These are phyloP conservation scores for Mandrillus leucophaeus DNA, from an alignment of 2,113 vertebrate genomes.

Conservation along the genomic window DNA sequence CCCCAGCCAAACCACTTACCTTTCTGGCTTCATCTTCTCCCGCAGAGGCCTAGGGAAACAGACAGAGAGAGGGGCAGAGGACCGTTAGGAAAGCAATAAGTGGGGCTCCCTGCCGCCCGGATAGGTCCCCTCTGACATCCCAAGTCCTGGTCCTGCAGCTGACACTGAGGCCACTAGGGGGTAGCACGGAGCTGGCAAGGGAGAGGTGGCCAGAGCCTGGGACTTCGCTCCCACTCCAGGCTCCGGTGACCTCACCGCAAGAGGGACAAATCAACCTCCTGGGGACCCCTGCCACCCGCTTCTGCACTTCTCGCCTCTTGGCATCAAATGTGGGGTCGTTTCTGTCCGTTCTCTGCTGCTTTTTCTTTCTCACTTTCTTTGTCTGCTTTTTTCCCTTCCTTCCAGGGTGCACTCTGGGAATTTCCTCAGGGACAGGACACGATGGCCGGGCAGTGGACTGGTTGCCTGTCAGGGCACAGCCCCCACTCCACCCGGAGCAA, in stretches of 20 bases:
- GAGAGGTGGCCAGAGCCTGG: neutral
- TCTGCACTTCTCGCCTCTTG: neutral
- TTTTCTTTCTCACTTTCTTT: neutral
- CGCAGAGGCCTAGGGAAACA: conserved; percentile 77
- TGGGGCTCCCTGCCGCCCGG: neutral
- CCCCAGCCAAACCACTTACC: conserved; percentile 77
- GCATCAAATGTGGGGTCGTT: neutral
- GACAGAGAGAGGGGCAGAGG: conserved; percentile 14
- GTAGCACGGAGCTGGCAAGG: conserved; percentile 40
- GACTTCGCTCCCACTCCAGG: neutral
- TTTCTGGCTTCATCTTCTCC: conserved; percentile 78
- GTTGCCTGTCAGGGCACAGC: neutral
- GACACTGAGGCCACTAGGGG: conserved; percentile 34
- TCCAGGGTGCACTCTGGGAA: neutral
- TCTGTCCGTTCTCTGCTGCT: neutral
- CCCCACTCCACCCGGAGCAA: neutral
- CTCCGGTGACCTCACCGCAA: neutral
- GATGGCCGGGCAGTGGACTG: neutral
- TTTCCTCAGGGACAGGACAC: neutral
- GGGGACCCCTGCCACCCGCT: neutral
- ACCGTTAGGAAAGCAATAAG: neutral
- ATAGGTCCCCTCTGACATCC: neutral
- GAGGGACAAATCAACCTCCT: neutral
- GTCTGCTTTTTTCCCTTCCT: neutral
- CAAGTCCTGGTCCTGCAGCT: neutral